Evolutionary conservation across 2,888 invertebrate genomes (phyloP).

Genomic region (Melinopterus prodromus): DNA sequence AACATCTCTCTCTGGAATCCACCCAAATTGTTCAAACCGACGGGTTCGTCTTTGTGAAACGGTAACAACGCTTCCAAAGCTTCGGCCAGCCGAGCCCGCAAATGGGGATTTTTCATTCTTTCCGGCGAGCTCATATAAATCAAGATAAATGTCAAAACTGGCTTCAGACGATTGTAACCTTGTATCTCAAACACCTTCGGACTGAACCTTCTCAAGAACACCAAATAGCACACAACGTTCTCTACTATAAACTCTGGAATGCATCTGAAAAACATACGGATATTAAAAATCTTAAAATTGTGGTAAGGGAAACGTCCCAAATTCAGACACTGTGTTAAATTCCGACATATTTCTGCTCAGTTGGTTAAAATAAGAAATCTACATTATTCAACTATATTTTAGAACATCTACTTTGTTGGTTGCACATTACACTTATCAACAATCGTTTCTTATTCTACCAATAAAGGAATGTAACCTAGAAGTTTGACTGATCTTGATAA

Average conservation of each 20-base stretch:
- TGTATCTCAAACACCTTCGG: slow-evolving; percentile 72
- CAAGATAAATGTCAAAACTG: slow-evolving; percentile 80
- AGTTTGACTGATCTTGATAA: no score
- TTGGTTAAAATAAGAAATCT: no score
- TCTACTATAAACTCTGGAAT: slow-evolving; percentile 92
- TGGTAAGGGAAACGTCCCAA: no score
- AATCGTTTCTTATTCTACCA: no score
- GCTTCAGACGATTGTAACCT: slow-evolving; percentile 69
- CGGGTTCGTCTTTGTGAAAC: slow-evolving; percentile 66
- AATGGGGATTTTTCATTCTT: slow-evolving; percentile 86
- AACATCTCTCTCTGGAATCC: slow-evolving; percentile 75
- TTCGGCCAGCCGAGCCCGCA: slow-evolving; percentile 90
- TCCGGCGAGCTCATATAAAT: slow-evolving; percentile 86
- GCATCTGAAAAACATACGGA: slow-evolving; percentile 64
- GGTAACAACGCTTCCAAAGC: slow-evolving; percentile 88
- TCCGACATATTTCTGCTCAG: no score
- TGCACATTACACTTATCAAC: no score
- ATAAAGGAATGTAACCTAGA: no score
- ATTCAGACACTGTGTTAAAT: no score
- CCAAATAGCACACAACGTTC: slow-evolving; percentile 84
- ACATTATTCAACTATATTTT: no score
- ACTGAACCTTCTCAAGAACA: slow-evolving; percentile 75
- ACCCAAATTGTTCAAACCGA: slow-evolving; percentile 58
- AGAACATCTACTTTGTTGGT: no score
- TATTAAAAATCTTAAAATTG: background rate